A percentile compares a stretch with the other conserved stretches of the same genome.
Evolutionary conservation across 2,797 vertebrate genomes (phyloP).

Genomic region (Parotocinclus haroldoi): DNA sequence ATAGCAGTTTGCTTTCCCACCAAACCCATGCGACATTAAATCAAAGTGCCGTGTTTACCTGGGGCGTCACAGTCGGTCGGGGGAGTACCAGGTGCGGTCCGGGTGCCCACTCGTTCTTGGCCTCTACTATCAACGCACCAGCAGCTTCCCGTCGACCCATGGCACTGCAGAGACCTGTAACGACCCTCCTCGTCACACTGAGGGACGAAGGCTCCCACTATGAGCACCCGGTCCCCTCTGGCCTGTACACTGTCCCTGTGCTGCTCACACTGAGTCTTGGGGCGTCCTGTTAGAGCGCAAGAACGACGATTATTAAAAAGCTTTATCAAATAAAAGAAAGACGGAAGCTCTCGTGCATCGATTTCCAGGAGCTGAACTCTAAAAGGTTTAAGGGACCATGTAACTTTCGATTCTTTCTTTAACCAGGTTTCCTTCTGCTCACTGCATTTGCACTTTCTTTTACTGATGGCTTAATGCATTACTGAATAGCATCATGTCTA

Average conservation of each 20-base stretch:
- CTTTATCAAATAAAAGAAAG: too few relatives aligned
- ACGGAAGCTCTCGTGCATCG: not conserved
- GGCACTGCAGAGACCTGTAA: constrained; percentile 77
- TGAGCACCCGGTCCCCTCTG: constrained; percentile 38
- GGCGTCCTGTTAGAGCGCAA: constrained; percentile 31
- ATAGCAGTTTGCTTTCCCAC: too few relatives aligned
- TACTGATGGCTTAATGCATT: too few relatives aligned
- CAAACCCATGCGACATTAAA: too few relatives aligned
- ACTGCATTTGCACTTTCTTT: too few relatives aligned
- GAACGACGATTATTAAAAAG: too few relatives aligned
- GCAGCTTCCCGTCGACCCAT: constrained; percentile 72
- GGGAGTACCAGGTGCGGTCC: constrained; percentile 55
- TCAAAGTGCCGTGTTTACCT: not conserved
- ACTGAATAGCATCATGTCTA: too few relatives aligned
- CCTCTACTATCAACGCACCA: constrained; percentile 76
- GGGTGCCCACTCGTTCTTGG: constrained; percentile 69
- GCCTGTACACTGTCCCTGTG: constrained; percentile 58
- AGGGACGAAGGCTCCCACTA: constrained; percentile 50
- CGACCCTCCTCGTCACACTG: constrained; percentile 67
- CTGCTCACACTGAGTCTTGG: constrained; percentile 63
- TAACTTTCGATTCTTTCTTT: too few relatives aligned
- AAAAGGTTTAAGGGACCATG: too few relatives aligned
- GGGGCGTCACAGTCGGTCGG: constrained; percentile 58
- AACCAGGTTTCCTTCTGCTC: too few relatives aligned
- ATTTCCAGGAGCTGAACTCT: too few relatives aligned